A percentile compares a stretch with the other conserved stretches of the same genome.
Conservation (phyloP, 2,888 invertebrate species). For the Parnassius smintheus region DNA sequence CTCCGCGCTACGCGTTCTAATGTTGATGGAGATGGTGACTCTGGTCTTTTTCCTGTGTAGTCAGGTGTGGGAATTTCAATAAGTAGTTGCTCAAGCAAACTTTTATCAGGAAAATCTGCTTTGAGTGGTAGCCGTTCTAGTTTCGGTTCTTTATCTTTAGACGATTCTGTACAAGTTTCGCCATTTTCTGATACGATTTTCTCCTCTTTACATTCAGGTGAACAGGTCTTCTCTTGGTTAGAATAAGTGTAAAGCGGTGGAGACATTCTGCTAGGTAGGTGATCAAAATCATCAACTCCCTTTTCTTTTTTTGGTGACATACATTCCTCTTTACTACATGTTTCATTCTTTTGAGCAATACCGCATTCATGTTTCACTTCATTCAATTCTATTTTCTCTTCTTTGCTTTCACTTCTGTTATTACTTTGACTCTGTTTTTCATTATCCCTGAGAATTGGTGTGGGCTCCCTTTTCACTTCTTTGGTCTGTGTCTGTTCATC, state of each 20-base stretch:
- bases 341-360: slow-evolving; percentile 35
- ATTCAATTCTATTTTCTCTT: slow-evolving; percentile 30
- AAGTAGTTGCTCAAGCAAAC: slow-evolving; percentile 87
- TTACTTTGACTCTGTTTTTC: slow-evolving; percentile 34
- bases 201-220: slow-evolving; percentile 61
- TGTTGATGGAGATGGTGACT: slow-evolving; percentile 72
- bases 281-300: slow-evolving; percentile 74
- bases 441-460: slow-evolving; percentile 48
- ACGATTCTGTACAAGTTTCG: slow-evolving; percentile 41
- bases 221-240: slow-evolving; percentile 83
- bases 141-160: slow-evolving; percentile 45
- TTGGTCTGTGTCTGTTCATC: slow-evolving; percentile 36
- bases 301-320: slow-evolving; percentile 47
- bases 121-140: slow-evolving; percentile 66
- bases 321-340: slow-evolving; percentile 29
- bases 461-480: slow-evolving; percentile 58
- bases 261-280: slow-evolving; percentile 86
- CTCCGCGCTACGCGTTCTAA: slow-evolving; percentile 70
- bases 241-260: slow-evolving; percentile 90
- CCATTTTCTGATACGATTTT: slow-evolving; percentile 53
- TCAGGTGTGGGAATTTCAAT: slow-evolving; percentile 90
- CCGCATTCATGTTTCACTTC: slow-evolving; percentile 35
- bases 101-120: slow-evolving; percentile 79
- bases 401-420: slow-evolving; percentile 32
- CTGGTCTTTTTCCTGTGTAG: slow-evolving; percentile 72